Evolutionary conservation across 2,888 invertebrate species (phyloP), one percentile per base, ranked within the genome.

Genomic region (Platycheirus albimanus): DNA sequence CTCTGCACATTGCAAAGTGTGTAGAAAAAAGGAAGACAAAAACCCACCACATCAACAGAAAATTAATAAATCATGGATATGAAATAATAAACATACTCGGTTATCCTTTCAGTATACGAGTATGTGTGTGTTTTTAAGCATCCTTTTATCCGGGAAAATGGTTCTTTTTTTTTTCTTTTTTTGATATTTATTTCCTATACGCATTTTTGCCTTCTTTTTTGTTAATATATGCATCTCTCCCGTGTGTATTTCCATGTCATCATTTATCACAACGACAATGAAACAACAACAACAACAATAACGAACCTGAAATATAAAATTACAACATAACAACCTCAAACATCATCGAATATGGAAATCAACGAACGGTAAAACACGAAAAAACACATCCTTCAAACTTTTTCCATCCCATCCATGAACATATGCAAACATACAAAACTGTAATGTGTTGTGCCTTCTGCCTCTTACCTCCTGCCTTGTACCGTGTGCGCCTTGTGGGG

Each of bases 61-160:
- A 83, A 72, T 78, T 83, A 83, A 83, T 83, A 78, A 83, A 83
- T 83, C 83, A 77, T 77, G 83, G 63, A 78, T 47, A 74, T 83
- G 67, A 77, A 83, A 78, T 83, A 83, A 83, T 83, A 83, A 83
- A 78, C 83, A 69, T 52, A 77, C 74, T 56, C 78, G 64, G 78
- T 83, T 83, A 78, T 77, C 72, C 83, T 30, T n/a, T n/a, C n/a
- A n/a, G n/a, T n/a, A n/a, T n/a, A n/a, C n/a, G n/a, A n/a, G n/a
- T 51, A 36, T 58, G 47, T 83, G 63, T 72, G 52, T 45, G 38
- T 15, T 67, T 64, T 5, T 4, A 47, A 76, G 51, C 70, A 81
- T 76, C 71, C 76, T 66, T 63, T 72, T 69, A 77, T 77, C 52
- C 72, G 28, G 52, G 63, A 77, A 77, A 69, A 69, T 69, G 67